Evolutionary conservation across 2,888 invertebrate species (phyloP), one percentile per base, ranked within the genome.

Genomic region (Tortrix viridana): DNA sequence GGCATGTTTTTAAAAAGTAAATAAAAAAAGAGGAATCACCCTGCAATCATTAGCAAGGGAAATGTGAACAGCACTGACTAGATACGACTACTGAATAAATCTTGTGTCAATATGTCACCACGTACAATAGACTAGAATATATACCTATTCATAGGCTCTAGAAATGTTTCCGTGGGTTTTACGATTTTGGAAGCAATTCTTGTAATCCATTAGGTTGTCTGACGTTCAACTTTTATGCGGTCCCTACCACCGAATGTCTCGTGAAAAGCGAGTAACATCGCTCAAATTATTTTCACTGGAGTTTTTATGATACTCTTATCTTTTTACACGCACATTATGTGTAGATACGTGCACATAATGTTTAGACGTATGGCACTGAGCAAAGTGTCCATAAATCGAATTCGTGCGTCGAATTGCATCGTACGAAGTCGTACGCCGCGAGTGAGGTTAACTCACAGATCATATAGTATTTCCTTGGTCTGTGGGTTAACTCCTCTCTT

Each of bases 231-330:
- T 89, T 91, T 92, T 90, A 92, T 90, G 84, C 80, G 84, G 82
- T 77, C 84, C 87, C 86, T 86, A 90, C 88, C 85, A 84, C 86
- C 71, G 86, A 86, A 88, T 86, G 90, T 89, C 88, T 88, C 88
- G 81, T 84, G 83, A 78, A 86, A 83, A 84, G 82, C 88, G 88
- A 85, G 79, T 85, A 88, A 86, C 86, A 86, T 89, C 82, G 84
- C 89, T 88, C 87, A 90, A 90, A 91, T 91, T 89, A 91, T 91
- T 91, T 90, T 87, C 87, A 87, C 86, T 88, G 82, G 83, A 79
- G 84, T 81, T 91, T 88, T 92, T 92, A 92, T 81, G 90, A 87
- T 86, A 85, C 89, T 82, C 85, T 84, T 92, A 90, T 92, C 87
- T 90, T 92, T 91, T 92, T 92, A 92, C 86, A 89, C 84, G 78